Evolutionary conservation across 2,888 invertebrate species (phyloP).

Genomic region (Norana najaformis): DNA sequence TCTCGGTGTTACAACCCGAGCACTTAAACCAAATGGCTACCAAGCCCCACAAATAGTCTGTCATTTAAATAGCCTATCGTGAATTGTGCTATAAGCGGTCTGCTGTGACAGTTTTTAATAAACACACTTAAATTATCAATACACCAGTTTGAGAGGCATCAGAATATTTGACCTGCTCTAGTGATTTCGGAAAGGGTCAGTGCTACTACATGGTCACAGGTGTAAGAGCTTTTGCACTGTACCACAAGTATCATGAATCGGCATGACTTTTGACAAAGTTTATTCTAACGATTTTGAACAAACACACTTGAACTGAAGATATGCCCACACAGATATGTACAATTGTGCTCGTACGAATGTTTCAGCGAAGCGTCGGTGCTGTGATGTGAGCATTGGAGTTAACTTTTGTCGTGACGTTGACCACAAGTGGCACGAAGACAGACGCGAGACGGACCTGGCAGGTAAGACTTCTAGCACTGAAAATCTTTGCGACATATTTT

Average conservation of each 20-base stretch:
- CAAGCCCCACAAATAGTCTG: no score
- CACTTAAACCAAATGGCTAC: no score
- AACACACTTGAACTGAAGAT: background rate
- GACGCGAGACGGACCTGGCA: background rate
- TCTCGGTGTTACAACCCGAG: no score
- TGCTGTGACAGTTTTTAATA: background rate
- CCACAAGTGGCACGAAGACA: background rate
- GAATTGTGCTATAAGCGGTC: background rate
- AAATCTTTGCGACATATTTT: background rate
- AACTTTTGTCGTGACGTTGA: background rate
- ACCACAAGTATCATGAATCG: background rate
- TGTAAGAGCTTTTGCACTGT: background rate
- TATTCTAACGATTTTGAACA: background rate
- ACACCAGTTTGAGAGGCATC: background rate
- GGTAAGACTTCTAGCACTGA: constrained; percentile 5
- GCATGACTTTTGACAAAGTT: background rate
- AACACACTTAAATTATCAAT: background rate
- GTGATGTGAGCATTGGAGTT: background rate
- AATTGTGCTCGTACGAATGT: background rate
- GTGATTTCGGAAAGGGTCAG: background rate
- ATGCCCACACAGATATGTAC: background rate
- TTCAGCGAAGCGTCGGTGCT: background rate
- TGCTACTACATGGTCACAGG: background rate
- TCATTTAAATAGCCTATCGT: background rate
- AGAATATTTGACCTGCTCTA: background rate